These are phyloP conservation scores for Microcebus tavaratra DNA, from an alignment of 2,113 vertebrate species.

Conservation along the genomic window DNA sequence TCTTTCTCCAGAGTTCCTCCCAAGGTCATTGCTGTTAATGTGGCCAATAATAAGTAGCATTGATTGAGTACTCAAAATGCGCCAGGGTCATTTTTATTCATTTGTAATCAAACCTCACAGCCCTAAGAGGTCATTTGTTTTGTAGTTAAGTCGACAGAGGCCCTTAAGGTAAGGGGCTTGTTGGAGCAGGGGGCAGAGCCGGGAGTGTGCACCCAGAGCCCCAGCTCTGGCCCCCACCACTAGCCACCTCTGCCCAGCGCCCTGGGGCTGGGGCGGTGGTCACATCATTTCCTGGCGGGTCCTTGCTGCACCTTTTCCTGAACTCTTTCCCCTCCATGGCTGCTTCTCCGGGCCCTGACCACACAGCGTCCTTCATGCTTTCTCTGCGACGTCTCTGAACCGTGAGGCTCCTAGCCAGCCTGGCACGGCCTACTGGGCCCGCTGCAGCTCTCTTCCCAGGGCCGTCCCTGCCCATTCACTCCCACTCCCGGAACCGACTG, in stretches of 20 bases:
- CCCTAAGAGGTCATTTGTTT: neutral
- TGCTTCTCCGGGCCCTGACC: fast-evolving
- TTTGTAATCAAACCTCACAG: neutral
- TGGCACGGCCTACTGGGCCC: no score
- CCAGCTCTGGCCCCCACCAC: neutral
- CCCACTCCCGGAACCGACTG: neutral
- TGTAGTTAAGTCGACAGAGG: neutral
- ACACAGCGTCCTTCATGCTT: neutral
- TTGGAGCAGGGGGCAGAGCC: no score
- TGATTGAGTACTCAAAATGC: neutral
- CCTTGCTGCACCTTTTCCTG: neutral
- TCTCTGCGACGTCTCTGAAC: neutral
- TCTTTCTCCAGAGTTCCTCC: neutral
- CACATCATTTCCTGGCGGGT: fast-evolving
- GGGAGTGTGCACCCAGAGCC: no score
- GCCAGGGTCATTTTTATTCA: neutral
- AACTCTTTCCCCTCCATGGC: neutral
- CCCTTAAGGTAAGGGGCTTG: neutral
- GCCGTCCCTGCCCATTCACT: fast-evolving
- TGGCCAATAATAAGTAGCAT: neutral
- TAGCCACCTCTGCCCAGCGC: neutral
- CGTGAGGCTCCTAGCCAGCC: neutral
- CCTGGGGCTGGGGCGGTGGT: fast-evolving
- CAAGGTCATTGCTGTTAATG: neutral
- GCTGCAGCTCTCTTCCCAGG: neutral